Base-by-base conservation (phyloP, 2,797 vertebrate species). In the Myripristis murdjan region DNA sequence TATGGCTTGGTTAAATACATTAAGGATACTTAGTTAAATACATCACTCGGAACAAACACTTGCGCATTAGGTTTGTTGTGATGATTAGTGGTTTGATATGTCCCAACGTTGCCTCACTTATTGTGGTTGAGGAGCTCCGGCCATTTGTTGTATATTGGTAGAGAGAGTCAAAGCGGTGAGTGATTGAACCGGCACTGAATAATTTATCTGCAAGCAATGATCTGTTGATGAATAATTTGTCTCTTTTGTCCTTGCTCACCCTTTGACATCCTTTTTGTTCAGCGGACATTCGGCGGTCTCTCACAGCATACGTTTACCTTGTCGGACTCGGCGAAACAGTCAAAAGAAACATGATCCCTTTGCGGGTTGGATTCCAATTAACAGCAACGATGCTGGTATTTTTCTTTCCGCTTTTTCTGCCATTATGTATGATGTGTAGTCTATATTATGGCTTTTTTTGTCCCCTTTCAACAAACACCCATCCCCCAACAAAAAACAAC, bases 241-340 rank as follows among this genome's bases (percentile, higher is more conserved):
- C 16, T 54, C 55, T 52, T 72, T 76, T 83, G 77, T 79, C 75
- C 80, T 85, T 77, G 73, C 70, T 60, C 28, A 46, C 64, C 60
- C 33, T 57, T 81, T 76, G 43, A 79, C 79, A 73, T 64, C 18
- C 2, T 56, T n/a, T 69, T 76, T 78, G 47, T 77, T 66, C n/a
- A n/a, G 58, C 5, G 26, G 74, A 77, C 51, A 69, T 70, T 67
- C 68, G 20, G 56, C 48, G 70, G 37, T 54, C 48, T 64, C 33
- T 71, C 44, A 63, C 10, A 44, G n/a, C 15, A 14, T 57, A 48
- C 37, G 43, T 79, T 60, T 63, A 48, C 37, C 37, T 79, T 60
- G 63, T 43, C 41, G 6, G 5, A 15, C 41, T 59, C 37, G 70
- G 47, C 1, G 16, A 69, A 84, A 72, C 58, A 58, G 52, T 73